Evolutionary conservation across 2,888 invertebrate genomes (phyloP), one percentile per base, ranked within the genome.

Genomic region (Thymelicus lineola): DNA sequence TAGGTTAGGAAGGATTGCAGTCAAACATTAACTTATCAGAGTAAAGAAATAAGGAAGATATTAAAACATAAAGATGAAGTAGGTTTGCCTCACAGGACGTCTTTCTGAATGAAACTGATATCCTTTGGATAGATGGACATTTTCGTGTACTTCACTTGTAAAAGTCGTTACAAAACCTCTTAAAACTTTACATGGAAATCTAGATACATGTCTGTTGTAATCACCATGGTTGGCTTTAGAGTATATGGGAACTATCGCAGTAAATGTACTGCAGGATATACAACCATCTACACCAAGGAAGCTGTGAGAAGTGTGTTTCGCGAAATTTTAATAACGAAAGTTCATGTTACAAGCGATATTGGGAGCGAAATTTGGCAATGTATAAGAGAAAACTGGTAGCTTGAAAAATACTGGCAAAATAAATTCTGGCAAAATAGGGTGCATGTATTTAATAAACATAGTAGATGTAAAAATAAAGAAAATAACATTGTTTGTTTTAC

Each of bases 291-390:
- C n/a, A 20, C 17, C 15, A 9, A 35, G 45, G 12, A 66, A 59
- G 48, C 36, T 20, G 58, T 6, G 36, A 59, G 58, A 36, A 36
- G 53, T 66, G 48, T 66, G 66, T 46, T 12, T 38, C 35, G 45
- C 20, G 58, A 57, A 57, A 66, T 66, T 66, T 66, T 48, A 58
- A 66, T 66, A 66, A 48, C 45, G 46, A 60, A 66, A 66, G 59
- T 50, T 20, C n/a, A 38, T 10, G 20, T 60, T 60, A 50, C 38
- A 42, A 35, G 58, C 59, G 20, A 60, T 28, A 48, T 50, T 60
- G 59, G 7, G 46, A 42, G 17, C 36, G 14, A 36, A 60, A 50
- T 50, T 66, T 60, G 66, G 66, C 66, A 60, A 50, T n/a, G 59
- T 42, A 7, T n/a, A 46, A 61, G 20, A 6, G 10, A 28, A 17